A percentile compares a stretch with the other conserved stretches of the same genome.
Conservation (phyloP, 2,797 vertebrate genomes). For the Rhinella marina region DNA sequence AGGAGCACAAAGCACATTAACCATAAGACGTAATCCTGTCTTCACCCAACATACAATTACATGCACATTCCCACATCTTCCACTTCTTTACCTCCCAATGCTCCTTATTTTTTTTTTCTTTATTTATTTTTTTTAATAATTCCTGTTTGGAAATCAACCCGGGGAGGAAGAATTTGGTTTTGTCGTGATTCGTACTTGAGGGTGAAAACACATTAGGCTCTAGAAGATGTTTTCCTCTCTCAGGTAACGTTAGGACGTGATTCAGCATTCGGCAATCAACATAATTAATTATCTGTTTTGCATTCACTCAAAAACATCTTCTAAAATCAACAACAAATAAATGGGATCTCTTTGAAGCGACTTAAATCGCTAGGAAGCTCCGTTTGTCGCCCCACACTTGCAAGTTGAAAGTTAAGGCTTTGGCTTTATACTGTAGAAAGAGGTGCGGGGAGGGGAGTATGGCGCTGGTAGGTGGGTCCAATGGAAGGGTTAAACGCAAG, state of each 20-base stretch:
- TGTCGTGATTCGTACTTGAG: constrained; percentile 58
- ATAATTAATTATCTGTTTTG: constrained; percentile 64
- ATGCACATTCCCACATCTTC: constrained; percentile 23
- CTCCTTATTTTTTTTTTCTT: background rate
- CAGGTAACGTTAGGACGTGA: constrained; percentile 61
- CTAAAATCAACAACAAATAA: constrained; percentile 63
- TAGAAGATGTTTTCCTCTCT: constrained; percentile 62
- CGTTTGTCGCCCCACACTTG: constrained; percentile 37
- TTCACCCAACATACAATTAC: constrained; percentile 46
- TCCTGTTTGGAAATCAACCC: constrained; percentile 48
- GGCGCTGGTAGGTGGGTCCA: background rate
- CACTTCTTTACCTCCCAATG: background rate
- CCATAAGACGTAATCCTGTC: constrained; percentile 36
- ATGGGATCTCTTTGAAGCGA: constrained; percentile 55
- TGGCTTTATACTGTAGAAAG: constrained; percentile 6
- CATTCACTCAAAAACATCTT: constrained; percentile 62
- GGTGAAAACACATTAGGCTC: constrained; percentile 61
- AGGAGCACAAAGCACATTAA: constrained; percentile 45
- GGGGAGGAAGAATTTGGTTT: constrained; percentile 30
- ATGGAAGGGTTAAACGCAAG: background rate
- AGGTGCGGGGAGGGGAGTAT: background rate
- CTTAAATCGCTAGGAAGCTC: constrained; percentile 49
- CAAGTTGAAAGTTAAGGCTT: constrained; percentile 36
- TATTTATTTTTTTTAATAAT: constrained; percentile 46
- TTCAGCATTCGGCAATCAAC: constrained; percentile 62